Conservation (phyloP, 2,888 invertebrate species). For the Ennomos fuscantarius region DNA sequence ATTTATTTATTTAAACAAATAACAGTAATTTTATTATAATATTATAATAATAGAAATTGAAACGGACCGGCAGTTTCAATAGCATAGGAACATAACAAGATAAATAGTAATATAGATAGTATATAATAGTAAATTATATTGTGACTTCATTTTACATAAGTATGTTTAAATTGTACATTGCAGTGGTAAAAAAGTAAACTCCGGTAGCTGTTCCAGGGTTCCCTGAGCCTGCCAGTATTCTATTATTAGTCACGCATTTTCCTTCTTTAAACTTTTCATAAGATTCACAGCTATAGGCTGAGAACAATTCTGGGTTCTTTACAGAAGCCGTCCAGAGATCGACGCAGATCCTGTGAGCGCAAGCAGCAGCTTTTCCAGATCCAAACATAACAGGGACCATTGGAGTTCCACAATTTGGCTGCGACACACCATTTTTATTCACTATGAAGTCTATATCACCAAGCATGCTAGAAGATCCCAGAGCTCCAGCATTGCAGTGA, state of each 20-base stretch:
- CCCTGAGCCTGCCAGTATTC: conserved; percentile 70
- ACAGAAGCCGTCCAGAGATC: conserved; percentile 69
- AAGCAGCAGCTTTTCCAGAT: conserved; percentile 70
- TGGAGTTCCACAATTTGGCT: conserved; percentile 81
- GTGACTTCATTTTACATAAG: conserved; percentile 14
- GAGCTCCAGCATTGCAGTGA: conserved; percentile 85
- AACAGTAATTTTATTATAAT: no score
- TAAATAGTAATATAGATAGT: no score
- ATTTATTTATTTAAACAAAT: no score
- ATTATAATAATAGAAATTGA: no score
- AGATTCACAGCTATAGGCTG: conserved; percentile 67
- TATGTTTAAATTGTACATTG: conserved; percentile 49
- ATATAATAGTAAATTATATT: background rate
- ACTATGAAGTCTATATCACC: conserved; percentile 86
- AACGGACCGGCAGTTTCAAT: no score
- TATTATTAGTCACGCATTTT: conserved; percentile 52
- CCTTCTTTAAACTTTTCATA: conserved; percentile 66
- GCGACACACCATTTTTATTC: conserved; percentile 84
- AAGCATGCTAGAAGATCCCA: conserved; percentile 78
- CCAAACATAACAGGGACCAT: conserved; percentile 67
- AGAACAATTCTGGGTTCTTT: conserved; percentile 58
- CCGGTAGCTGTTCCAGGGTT: conserved; percentile 75
- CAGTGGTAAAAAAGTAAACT: conserved; percentile 69
- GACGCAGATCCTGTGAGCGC: conserved; percentile 71
- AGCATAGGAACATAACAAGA: no score